Evolutionary conservation across 2,888 invertebrate species (phyloP), one percentile per base, ranked within the genome.

Genomic region (Mimachlamys varia): DNA sequence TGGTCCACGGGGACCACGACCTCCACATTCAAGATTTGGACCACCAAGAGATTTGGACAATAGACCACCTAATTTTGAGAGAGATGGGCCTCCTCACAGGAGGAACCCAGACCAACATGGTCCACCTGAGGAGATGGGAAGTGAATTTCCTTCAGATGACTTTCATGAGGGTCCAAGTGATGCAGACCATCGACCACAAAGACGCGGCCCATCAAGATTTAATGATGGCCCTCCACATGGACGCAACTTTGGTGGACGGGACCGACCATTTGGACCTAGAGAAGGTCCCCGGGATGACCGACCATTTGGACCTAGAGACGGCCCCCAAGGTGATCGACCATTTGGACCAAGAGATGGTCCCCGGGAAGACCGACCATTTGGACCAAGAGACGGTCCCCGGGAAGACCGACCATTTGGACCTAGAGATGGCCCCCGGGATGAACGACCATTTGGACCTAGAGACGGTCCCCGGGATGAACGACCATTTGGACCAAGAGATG

Each of bases 381-480:
- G 76, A 55, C 89, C 89, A 58, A 89, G 92, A 76, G 88, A 91
- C 17, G 89, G 88, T 44, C 89, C n/a, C n/a, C n/a, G 38, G 19
- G 89, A 91, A 89, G 90, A 90, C 87, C n/a, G 62, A 76, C 62
- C 62, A 15, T 76, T 27, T 76, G 62, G 62, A 55, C 89, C 89
- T 87, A 89, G 92, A 76, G 88, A 91, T 22, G 89, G 88, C 33
- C 89, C 92, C 76, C 88, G n/a, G n/a, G n/a, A n/a, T n/a, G n/a
- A n/a, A n/a, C n/a, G n/a, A n/a, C n/a, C n/a, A n/a, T n/a, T n/a
- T n/a, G n/a, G n/a, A n/a, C n/a, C n/a, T n/a, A n/a, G n/a, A n/a
- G n/a, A n/a, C n/a, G n/a, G n/a, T n/a, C n/a, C n/a, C n/a, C n/a
- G n/a, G n/a, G n/a, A n/a, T n/a, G n/a, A n/a, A n/a, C n/a, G n/a